Conservation (phyloP, 2,797 vertebrate genomes). For the Melanotaenia trifasciata region DNA sequence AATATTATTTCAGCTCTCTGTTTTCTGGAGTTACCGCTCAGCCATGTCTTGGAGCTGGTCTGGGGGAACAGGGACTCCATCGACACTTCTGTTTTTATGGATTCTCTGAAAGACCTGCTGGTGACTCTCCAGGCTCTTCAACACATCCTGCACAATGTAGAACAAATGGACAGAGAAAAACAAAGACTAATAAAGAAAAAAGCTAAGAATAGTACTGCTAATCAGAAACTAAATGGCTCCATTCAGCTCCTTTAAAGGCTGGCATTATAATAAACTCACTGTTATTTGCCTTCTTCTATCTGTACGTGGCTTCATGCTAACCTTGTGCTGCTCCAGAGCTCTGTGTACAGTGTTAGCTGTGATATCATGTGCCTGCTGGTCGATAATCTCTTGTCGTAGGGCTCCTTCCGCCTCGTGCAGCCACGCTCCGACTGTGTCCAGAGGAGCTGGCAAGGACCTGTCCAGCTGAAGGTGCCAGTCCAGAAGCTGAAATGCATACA, state of each 20-base stretch:
- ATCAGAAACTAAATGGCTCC: neutral
- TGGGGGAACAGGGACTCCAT: slow-evolving; percentile 88
- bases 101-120: slow-evolving; percentile 92
- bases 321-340: slow-evolving; percentile 93
- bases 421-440: slow-evolving; percentile 92
- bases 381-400: slow-evolving; percentile 87
- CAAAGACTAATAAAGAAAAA: neutral
- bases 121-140: slow-evolving; percentile 91
- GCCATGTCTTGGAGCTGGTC: slow-evolving; percentile 96
- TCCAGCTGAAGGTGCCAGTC: slow-evolving; percentile 95
- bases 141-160: slow-evolving; percentile 83
- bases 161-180: slow-evolving; percentile 3
- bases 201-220: neutral
- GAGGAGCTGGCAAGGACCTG: slow-evolving; percentile 90
- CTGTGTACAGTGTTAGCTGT: slow-evolving; percentile 88
- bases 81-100: slow-evolving; percentile 89
- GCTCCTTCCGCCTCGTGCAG: slow-evolving; percentile 91
- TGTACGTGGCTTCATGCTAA: slow-evolving; percentile 58
- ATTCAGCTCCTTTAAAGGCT: neutral
- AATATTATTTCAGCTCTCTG: neutral
- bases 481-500: slow-evolving; percentile 83
- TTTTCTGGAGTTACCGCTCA: slow-evolving; percentile 84
- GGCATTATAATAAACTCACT: neutral
- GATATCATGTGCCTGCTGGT: slow-evolving; percentile 90
- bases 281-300: neutral